These are phyloP conservation scores for Platalea minor DNA, from an alignment of 2,797 vertebrate species.

Conservation along the genomic window DNA sequence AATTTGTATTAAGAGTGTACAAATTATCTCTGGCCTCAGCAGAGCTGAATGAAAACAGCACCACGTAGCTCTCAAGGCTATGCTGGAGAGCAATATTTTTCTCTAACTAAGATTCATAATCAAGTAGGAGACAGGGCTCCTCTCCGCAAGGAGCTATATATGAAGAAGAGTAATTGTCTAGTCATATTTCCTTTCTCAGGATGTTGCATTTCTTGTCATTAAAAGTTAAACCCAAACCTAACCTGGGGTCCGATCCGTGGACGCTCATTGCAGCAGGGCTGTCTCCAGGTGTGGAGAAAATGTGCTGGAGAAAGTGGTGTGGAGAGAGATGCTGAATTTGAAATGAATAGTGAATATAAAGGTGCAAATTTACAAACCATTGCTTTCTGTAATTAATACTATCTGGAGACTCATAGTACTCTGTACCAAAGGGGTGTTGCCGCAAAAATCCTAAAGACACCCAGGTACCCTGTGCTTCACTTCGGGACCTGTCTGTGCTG, in stretches of 20 bases:
- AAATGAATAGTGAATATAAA: not conserved
- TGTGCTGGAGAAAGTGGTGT: not conserved
- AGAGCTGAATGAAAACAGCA: not conserved
- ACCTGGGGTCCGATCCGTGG: not conserved
- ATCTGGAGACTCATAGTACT: not conserved
- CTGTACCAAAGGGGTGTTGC: not conserved
- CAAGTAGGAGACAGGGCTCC: not conserved
- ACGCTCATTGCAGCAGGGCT: not conserved
- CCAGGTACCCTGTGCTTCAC: accelerated
- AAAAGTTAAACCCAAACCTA: not conserved
- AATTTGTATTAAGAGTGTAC: not conserved
- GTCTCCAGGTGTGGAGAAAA: not conserved
- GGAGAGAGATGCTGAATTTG: not conserved
- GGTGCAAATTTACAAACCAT: not conserved
- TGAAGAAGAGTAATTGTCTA: not conserved
- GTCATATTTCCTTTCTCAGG: not conserved
- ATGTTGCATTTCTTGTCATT: not conserved
- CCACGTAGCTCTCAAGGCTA: not conserved
- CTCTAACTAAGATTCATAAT: not conserved
- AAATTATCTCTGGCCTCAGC: not conserved
- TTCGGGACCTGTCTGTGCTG: not conserved
- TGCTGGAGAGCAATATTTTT: not conserved
- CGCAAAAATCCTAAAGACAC: not conserved
- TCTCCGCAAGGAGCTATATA: not conserved
- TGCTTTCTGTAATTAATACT: not conserved